Evolutionary conservation across 1,140 invertebrate species (phyloP).

Genomic region (Hyphantria cunea): DNA sequence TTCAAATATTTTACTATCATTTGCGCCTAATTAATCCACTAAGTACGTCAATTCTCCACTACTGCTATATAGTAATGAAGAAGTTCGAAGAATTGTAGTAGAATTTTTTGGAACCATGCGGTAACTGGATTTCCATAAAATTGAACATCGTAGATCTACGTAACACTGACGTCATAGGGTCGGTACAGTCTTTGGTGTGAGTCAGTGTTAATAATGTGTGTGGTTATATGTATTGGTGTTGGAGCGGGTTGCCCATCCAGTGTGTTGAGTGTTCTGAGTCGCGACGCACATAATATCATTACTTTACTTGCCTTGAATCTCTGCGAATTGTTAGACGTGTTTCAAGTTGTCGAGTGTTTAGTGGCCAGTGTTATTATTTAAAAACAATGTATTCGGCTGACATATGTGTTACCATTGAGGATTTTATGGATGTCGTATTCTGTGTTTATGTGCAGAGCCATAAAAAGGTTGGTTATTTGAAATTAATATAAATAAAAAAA

Average conservation of each 20-base stretch:
- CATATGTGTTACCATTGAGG: slow-evolving; percentile 63
- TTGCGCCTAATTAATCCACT: too few relatives aligned
- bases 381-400: slow-evolving; percentile 56
- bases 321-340: slow-evolving; percentile 21
- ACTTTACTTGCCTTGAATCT: slow-evolving; percentile 10
- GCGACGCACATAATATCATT: background rate
- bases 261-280: slow-evolving; percentile 29
- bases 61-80: too few relatives aligned
- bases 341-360: slow-evolving; percentile 26
- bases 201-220: slow-evolving; percentile 44
- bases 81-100: background rate
- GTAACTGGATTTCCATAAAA: slow-evolving; percentile 11
- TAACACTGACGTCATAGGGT: slow-evolving; percentile 56
- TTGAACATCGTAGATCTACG: slow-evolving; percentile 27
- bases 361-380: slow-evolving; percentile 20
- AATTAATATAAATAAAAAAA: background rate
- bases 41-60: too few relatives aligned
- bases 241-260: slow-evolving; percentile 36
- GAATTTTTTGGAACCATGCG: background rate
- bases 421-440: slow-evolving; percentile 73
- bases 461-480: slow-evolving; percentile 52
- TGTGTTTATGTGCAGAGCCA: slow-evolving; percentile 59
- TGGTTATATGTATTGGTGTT: slow-evolving; percentile 56
- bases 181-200: slow-evolving; percentile 45
- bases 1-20: too few relatives aligned